phyloP scores from a whole-genome alignment of 2,113 vertebrate genomes.

The Oenanthe oenanthe region DNA sequence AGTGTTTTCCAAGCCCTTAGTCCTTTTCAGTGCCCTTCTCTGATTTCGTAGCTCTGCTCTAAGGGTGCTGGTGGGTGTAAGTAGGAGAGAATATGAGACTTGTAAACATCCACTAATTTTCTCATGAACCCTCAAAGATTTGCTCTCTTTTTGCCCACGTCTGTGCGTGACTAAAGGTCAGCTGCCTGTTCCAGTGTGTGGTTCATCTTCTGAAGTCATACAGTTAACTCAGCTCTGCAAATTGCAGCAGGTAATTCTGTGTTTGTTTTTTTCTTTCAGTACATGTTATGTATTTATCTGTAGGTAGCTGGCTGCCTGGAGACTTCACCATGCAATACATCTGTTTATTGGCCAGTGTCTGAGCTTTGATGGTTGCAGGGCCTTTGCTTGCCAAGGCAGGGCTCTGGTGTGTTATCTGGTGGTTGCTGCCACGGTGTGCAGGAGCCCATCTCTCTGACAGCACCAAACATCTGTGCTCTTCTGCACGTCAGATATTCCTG shows the following conservation, averaged over 20 bases:
- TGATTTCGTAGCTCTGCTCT: neutral
- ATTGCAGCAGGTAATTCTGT: neutral
- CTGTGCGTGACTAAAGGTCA: neutral
- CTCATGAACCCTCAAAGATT: neutral
- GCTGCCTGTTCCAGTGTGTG: rapidly evolving
- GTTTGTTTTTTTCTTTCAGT: neutral
- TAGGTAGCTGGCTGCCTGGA: neutral
- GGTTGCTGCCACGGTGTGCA: neutral
- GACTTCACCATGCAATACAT: rapidly evolving
- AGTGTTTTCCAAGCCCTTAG: neutral
- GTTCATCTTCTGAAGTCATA: neutral
- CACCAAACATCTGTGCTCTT: neutral
- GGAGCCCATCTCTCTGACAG: neutral
- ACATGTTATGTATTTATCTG: rapidly evolving
- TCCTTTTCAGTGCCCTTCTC: neutral
- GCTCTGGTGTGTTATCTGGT: rapidly evolving
- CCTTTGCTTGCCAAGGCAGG: neutral
- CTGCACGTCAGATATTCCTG: neutral
- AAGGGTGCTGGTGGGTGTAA: neutral
- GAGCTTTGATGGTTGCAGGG: neutral
- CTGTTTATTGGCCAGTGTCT: neutral
- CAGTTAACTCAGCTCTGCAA: neutral
- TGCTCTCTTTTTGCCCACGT: rapidly evolving
- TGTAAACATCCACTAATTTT: neutral
- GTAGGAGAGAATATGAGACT: neutral